Base-by-base conservation (phyloP, 2,888 invertebrate species). In the Bruchidius siliquastri region DNA sequence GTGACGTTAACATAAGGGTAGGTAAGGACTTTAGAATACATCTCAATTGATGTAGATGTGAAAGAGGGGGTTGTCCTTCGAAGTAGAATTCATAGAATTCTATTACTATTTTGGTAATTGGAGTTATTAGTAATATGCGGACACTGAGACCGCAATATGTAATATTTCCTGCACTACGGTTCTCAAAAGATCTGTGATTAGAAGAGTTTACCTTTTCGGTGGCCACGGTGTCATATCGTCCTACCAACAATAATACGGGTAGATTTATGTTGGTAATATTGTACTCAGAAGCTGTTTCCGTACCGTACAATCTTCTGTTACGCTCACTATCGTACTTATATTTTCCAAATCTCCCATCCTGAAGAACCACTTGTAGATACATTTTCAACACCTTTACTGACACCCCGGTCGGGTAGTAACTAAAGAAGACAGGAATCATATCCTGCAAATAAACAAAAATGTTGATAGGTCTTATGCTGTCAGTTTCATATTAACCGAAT, bases 391-490 rank as follows among this genome's bases (percentile, higher is more conserved):
- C 49, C 18, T 49, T 49, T 13, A 49, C 3, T 3, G 49, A 49
- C 10, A 75, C 22, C 18, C 71, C 75, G 0, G 75, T 71, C 13
- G 76, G 76, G 26, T 74, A 76, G 32, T 71, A 73, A 70, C 75
- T 76, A 18, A 75, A 71, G 67, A 76, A 74, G n/a, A 74, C 74
- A 13, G 76, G 76, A n/a, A 78, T 22, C 18, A 76, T 20, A 73
- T 78, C 76, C 78, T 78, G 32, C 71, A 75, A 74, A 49, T 13
- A 1, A 13, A 18, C 10, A 49, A 13, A 49, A 13, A 49, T 18
- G 8, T 26, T n/a, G n/a, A n/a, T n/a, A n/a, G n/a, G n/a, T n/a
- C n/a, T n/a, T n/a, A n/a, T n/a, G n/a, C n/a, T n/a, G n/a, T n/a
- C n/a, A n/a, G n/a, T n/a, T n/a, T n/a, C n/a, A n/a, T n/a, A n/a